phyloP scores from a whole-genome alignment of 1,140 invertebrate species.

The Atta texana region DNA sequence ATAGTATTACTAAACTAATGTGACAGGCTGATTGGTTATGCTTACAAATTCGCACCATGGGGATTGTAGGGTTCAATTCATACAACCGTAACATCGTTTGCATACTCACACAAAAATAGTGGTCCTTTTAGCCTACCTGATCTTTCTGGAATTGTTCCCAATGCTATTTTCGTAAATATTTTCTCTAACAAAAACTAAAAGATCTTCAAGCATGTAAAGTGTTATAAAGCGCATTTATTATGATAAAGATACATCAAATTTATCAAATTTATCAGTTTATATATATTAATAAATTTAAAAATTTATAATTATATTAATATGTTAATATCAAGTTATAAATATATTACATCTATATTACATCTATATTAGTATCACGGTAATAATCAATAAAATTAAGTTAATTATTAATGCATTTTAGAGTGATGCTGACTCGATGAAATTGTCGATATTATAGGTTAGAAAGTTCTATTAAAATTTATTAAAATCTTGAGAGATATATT shows the following conservation, averaged over 20 bases:
- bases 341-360: background rate
- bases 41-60: background rate
- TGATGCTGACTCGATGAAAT: no score
- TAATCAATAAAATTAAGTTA: background rate
- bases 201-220: background rate
- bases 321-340: no score
- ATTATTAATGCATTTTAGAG: no score
- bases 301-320: background rate
- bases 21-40: background rate
- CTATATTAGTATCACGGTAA: background rate
- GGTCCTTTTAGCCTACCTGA: background rate
- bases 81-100: background rate
- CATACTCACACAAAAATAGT: background rate
- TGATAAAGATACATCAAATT: background rate
- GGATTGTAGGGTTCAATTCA: background rate
- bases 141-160: background rate
- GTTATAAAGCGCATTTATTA: background rate
- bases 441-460: background rate
- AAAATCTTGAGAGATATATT: background rate
- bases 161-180: background rate
- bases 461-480: background rate
- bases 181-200: background rate
- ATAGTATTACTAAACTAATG: conserved; percentile 18
- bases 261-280: background rate
- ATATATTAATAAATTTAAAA: background rate